phyloP scores from a whole-genome alignment of 1,140 invertebrate genomes.

The Pseudomyrmex flavicornis region DNA sequence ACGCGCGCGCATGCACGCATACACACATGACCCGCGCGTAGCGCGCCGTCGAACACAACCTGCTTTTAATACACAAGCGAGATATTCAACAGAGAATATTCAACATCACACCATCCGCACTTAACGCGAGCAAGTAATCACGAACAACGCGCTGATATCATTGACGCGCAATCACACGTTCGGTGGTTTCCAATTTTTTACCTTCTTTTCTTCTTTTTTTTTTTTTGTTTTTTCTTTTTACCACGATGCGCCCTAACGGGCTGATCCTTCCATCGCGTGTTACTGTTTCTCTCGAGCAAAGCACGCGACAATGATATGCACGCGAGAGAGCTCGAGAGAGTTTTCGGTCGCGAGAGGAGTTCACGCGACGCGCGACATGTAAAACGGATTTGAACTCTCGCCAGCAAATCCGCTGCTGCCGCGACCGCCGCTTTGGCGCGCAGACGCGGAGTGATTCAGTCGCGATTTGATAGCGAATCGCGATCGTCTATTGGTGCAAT shows the following conservation, averaged over 20 bases:
- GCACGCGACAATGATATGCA: constrained; percentile 29
- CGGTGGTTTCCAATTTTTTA: neutral
- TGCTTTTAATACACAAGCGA: neutral
- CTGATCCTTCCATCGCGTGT: constrained; percentile 19
- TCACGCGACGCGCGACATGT: neutral
- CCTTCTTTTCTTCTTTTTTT: neutral
- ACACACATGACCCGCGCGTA: neutral
- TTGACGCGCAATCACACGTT: neutral
- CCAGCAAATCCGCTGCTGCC: neutral
- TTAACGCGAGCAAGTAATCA: neutral
- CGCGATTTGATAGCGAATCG: too few species aligned
- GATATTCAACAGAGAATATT: neutral
- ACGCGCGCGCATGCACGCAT: neutral
- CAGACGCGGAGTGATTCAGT: too few species aligned
- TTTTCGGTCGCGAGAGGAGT: too few species aligned
- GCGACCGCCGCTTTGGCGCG: neutral
- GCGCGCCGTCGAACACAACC: constrained; percentile 40
- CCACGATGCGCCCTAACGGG: neutral
- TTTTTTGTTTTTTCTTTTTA: too few species aligned
- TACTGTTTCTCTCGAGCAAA: neutral
- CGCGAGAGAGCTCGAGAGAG: neutral
- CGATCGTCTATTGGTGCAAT: too few species aligned
- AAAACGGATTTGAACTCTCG: neutral
- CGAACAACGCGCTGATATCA: neutral
- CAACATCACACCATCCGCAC: neutral